Conservation (phyloP, 2,888 invertebrate genomes). For the Dyspetes luteomarginatus region DNA sequence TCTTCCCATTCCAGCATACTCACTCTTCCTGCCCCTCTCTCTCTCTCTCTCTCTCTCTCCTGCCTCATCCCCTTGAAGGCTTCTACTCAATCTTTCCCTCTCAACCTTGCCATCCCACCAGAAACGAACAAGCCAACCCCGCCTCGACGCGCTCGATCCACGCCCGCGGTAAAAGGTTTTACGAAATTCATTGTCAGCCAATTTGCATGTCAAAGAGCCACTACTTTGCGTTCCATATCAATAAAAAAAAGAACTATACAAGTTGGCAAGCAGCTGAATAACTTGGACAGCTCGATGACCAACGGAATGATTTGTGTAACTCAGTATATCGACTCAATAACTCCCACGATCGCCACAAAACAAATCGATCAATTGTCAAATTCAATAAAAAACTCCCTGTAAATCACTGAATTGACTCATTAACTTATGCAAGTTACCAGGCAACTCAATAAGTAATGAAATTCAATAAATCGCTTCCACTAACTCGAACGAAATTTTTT, state of each 20-base stretch:
- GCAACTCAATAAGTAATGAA: too few relatives aligned
- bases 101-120: conserved; percentile 4
- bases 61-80: conserved; percentile 59
- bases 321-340: too few relatives aligned
- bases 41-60: conserved; percentile 48
- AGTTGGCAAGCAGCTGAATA: conserved; percentile 1
- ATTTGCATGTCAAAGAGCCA: conserved; percentile 82
- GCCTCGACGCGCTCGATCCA: conserved; percentile 65
- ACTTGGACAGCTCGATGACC: neutral
- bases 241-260: neutral
- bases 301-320: neutral
- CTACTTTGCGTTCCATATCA: conserved; percentile 7
- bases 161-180: conserved; percentile 81
- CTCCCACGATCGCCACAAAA: too few relatives aligned
- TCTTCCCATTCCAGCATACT: conserved; percentile 69
- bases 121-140: conserved; percentile 43
- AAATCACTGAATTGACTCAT: too few relatives aligned
- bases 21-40: conserved; percentile 67
- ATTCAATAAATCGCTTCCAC: too few relatives aligned
- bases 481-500: too few relatives aligned
- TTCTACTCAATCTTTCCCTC: conserved; percentile 62
- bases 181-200: conserved; percentile 82
- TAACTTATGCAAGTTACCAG: too few relatives aligned
- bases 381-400: too few relatives aligned
- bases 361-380: too few relatives aligned